Percentiles rank a stretch among this genome's conserved stretches.
These are phyloP conservation scores for Syngnathus scovelli DNA, from an alignment of 2,113 vertebrate genomes.

Conservation along the genomic window DNA sequence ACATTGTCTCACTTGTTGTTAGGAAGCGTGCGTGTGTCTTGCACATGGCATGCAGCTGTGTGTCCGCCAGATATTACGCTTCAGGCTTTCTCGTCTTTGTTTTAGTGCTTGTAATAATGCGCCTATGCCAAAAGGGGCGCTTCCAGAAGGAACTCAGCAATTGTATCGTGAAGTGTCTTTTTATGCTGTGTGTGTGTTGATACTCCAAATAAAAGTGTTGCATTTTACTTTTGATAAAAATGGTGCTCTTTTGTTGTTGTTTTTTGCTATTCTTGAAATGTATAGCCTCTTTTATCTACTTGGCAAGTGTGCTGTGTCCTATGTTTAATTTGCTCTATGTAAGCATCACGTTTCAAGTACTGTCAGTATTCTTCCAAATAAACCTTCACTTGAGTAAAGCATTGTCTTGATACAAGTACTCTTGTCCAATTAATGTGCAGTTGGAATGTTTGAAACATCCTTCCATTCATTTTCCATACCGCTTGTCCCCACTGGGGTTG, in stretches of 20 bases:
- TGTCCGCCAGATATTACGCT: conserved; percentile 40
- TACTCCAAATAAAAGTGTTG: conserved; percentile 53
- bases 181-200: conserved; percentile 53
- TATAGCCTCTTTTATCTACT: conserved; percentile 41
- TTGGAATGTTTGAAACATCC: no score
- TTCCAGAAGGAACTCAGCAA: conserved; percentile 46
- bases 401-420: no score
- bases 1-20: conserved; percentile 75
- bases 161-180: conserved; percentile 34
- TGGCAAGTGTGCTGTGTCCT: conserved; percentile 40
- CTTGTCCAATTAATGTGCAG: no score
- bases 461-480: no score
- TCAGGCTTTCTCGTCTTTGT: conserved; percentile 7
- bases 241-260: conserved; percentile 66
- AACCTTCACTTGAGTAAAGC: conserved; percentile 34
- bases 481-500: no score
- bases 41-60: conserved; percentile 75
- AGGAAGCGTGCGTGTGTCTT: conserved; percentile 45
- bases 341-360: conserved; percentile 41
- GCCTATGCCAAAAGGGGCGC: conserved; percentile 44
- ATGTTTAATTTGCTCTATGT: conserved; percentile 58
- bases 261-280: conserved; percentile 50
- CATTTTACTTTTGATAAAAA: conserved; percentile 56
- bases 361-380: conserved; percentile 65
- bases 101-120: conserved; percentile 41